Base-by-base conservation (phyloP, 2,113 vertebrate species). In the Callipepla squamata region DNA sequence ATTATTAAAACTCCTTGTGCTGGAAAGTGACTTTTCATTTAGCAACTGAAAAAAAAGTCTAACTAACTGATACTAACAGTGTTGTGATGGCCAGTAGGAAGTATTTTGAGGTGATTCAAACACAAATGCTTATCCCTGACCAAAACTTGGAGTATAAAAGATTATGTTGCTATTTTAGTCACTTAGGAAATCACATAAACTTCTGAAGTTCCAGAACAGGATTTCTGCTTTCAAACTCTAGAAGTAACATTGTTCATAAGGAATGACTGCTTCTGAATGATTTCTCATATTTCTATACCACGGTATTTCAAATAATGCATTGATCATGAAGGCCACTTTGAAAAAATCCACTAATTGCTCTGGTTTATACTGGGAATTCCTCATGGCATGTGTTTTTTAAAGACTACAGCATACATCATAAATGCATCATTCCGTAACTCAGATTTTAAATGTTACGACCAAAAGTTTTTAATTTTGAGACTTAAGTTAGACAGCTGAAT, bases 11-110 rank as follows among this genome's bases (percentile, higher is more conserved):
- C 38, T 83, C 69, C 48, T 87, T 62, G 47, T 66, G 62, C 68
- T 67, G 79, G 61, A 85, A 94, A 78, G 36, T 78, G 38, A 85
- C 58, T 67, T 89, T 89, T 92, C 55, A 77, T 84, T 88, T 90
- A 81, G 85, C 67, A 90, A 44, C 48, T 85, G 87, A 91, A 69
- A 89, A 28, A 81, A 22, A 32, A 66, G 32, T 87, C 94, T 84
- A 77, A 85, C 42, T 85, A 69, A 94, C 68, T 85, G 80, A 36
- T 80, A 75, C 57, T 82, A 90, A 90, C 90, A 55, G 61, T 92
- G 48, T 10, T 77, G 73, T 95, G 74, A 85, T 93, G 89, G 85
- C 76, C 89, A 77, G 77, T 90, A 83, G 83, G 18, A 94, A 77
- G 42, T 73, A 50, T 90, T 94, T 92, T 72, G 57, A 75, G 44